These are phyloP conservation scores for Echinometra lucunter DNA, from an alignment of 53 echinoderm and acorn worm species.

Conservation along the genomic window DNA sequence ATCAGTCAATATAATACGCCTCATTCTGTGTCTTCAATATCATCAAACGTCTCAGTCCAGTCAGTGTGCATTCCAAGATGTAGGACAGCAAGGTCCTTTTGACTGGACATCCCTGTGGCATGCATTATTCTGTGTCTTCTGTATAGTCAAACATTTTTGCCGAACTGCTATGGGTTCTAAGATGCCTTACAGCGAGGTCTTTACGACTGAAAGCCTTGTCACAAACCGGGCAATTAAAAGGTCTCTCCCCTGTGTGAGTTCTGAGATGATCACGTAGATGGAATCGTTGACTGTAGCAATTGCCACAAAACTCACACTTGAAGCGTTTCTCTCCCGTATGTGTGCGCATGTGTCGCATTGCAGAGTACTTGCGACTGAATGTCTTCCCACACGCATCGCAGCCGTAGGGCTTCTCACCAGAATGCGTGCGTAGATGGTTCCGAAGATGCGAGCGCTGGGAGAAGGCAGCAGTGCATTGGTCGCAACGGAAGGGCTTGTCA, in stretches of 20 bases:
- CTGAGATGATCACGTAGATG: constrained; percentile 55
- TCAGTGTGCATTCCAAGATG: too few species aligned
- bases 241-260: constrained; percentile 53
- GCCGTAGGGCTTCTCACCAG: constrained; percentile 58
- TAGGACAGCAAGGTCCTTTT: too few species aligned
- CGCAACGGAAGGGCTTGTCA: constrained; percentile 65
- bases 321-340: constrained; percentile 55
- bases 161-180: constrained; percentile 35
- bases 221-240: constrained; percentile 61
- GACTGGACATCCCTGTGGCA: too few species aligned
- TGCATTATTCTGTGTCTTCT: not conserved
- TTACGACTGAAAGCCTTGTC: constrained; percentile 65
- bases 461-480: constrained; percentile 63
- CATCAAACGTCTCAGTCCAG: too few species aligned
- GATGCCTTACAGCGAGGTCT: constrained; percentile 58
- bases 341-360: constrained; percentile 61
- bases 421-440: constrained; percentile 54
- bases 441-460: constrained; percentile 61
- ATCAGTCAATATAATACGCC: too few species aligned
- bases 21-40: too few species aligned
- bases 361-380: constrained; percentile 65
- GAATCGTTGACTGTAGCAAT: constrained; percentile 62
- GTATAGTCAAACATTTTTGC: constrained; percentile 55
- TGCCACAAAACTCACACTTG: constrained; percentile 63
- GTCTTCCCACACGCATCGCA: constrained; percentile 58